These are phyloP conservation scores for Idaea aversata DNA, from an alignment of 2,888 invertebrate genomes.

Conservation along the genomic window DNA sequence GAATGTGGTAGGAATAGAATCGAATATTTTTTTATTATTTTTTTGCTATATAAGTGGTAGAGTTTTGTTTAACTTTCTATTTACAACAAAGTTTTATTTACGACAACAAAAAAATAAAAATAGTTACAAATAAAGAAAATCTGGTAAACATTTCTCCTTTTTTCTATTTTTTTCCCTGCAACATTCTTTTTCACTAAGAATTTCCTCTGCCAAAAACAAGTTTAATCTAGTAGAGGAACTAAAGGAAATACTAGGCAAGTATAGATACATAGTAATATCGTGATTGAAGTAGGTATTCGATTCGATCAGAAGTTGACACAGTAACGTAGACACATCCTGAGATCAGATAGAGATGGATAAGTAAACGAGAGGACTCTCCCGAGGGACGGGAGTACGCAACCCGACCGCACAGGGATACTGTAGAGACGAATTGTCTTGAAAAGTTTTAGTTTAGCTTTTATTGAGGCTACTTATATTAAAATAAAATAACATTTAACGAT, in stretches of 20 bases:
- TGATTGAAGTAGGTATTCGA: neutral
- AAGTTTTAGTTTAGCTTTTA: constrained; percentile 2
- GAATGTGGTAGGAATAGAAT: too few relatives aligned
- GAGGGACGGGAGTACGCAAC: constrained; percentile 39
- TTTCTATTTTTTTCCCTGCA: neutral
- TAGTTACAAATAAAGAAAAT: neutral
- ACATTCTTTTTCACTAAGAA: neutral
- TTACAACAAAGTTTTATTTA: too few relatives aligned
- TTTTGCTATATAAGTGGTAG: too few relatives aligned
- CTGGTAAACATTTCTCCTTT: neutral
- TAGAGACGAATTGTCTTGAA: constrained; percentile 32
- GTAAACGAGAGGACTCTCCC: constrained; percentile 68
- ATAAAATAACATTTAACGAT: too few relatives aligned
- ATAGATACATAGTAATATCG: neutral
- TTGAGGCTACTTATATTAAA: neutral
- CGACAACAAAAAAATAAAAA: neutral
- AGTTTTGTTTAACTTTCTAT: too few relatives aligned
- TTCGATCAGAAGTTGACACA: constrained; percentile 1
- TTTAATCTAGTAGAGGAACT: neutral
- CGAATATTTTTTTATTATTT: too few relatives aligned
- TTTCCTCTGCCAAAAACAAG: neutral
- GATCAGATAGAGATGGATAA: constrained; percentile 65
- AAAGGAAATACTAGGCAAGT: neutral
- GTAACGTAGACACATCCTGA: neutral
- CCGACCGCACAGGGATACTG: constrained; percentile 20